A percentile compares a stretch with the other conserved stretches of the same genome.
Evolutionary conservation across 2,888 invertebrate genomes (phyloP).

Genomic region (Ennomos erosarius): DNA sequence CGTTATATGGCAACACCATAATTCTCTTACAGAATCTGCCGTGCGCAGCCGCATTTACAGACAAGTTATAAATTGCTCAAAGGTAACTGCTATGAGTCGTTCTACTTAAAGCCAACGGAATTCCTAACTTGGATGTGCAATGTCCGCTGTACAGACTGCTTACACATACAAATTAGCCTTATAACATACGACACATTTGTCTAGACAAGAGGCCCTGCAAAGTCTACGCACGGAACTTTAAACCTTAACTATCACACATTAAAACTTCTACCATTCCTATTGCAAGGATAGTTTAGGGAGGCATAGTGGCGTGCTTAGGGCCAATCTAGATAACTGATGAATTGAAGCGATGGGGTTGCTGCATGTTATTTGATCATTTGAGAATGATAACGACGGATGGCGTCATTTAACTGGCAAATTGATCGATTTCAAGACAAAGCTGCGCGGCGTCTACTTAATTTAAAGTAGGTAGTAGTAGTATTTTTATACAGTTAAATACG

Average conservation of each 20-base stretch:
- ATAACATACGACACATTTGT: conserved; percentile 33
- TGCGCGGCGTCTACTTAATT: too few relatives aligned
- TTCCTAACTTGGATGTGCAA: conserved; percentile 47
- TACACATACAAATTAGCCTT: conserved; percentile 50
- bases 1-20: too few relatives aligned
- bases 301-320: conserved; percentile 4
- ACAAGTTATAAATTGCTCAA: background rate
- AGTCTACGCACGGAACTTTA: background rate
- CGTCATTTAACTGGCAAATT: background rate
- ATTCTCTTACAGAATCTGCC: too few relatives aligned
- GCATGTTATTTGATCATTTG: conserved; percentile 13
- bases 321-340: conserved; percentile 15
- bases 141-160: conserved; percentile 44
- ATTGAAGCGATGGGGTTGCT: conserved; percentile 21
- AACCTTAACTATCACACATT: conserved; percentile 2
- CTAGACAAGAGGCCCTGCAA: conserved; percentile 21
- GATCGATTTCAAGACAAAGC: conserved; percentile 4
- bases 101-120: conserved; percentile 22
- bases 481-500: too few relatives aligned
- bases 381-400: conserved; percentile 10
- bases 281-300: background rate
- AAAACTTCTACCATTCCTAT: too few relatives aligned
- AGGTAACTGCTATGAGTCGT: conserved; percentile 3
- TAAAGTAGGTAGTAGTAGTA: too few relatives aligned
- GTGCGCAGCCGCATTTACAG: background rate